A percentile compares a stretch with the other conserved stretches of the same genome.
Evolutionary conservation across 1,140 invertebrate genomes (phyloP).

Genomic region (Pogonomyrmex barbatus): DNA sequence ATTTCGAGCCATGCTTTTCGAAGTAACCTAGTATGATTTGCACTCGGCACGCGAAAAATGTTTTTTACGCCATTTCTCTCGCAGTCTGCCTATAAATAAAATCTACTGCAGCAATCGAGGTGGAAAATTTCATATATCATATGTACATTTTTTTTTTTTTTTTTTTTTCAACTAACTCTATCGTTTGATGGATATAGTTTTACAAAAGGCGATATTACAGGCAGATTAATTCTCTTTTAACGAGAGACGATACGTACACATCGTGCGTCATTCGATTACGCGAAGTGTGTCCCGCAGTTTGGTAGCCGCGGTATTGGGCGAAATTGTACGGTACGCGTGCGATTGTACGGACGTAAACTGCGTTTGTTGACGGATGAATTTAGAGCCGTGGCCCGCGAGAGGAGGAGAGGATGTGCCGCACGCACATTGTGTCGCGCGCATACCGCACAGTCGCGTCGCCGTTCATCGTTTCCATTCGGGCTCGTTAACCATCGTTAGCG

Average conservation of each 20-base stretch:
- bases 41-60: background rate
- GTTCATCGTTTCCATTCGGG: constrained; percentile 71
- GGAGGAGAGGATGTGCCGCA: background rate
- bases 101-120: background rate
- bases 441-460: background rate
- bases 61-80: background rate
- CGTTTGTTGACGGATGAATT: constrained; percentile 42
- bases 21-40: background rate
- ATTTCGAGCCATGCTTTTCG: background rate
- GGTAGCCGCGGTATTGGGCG: background rate
- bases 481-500: constrained; percentile 71
- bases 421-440: constrained; percentile 2
- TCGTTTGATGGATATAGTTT: background rate
- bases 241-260: background rate
- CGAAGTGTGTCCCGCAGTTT: background rate
- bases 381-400: background rate
- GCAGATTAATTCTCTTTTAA: constrained; percentile 2
- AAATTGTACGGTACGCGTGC: background rate
- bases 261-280: constrained; percentile 37
- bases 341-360: constrained; percentile 1
- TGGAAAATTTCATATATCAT: background rate
- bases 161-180: background rate
- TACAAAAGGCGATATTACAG: background rate
- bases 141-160: constrained; percentile 12
- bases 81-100: background rate